Evolutionary conservation across 2,888 invertebrate genomes (phyloP), one percentile per base, ranked within the genome.

Genomic region (Psococerastis gibbosa): DNA sequence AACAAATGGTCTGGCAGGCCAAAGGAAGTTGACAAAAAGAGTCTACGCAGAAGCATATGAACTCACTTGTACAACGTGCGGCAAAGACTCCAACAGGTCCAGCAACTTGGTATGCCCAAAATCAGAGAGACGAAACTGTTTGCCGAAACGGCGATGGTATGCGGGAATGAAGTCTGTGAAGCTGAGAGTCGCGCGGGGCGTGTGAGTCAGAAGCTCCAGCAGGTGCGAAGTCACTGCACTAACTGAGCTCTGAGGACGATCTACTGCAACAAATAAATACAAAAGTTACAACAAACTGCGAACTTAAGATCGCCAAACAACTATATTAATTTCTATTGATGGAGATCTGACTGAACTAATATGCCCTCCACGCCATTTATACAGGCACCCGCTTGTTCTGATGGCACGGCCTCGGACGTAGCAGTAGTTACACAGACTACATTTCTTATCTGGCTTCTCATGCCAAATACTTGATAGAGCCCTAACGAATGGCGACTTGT

Each of bases 121-220:
- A 65, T 92, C 89, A 5, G 92, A 87, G 1, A 95, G 91, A 43
- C 91, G 75, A 59, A 92, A 92, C 60, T 95, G 94, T 23, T 88
- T 73, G 0, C 92, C 91, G 60, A 92, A 95, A 61, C 92, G 92
- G 62, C 91, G 91, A 59, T 95, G 94, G 64, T 94, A 95, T 2
- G 88, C 81, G 2, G 94, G 94, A 54, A 94, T 91, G 51, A 94
- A 83, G 55, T 87, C 83, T 60, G 67, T 75, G 58, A 84, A 78
- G 3, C 79, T 73, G 62, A 95, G 74, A 45, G 81, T 78, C 55
- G 87, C 83, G 49, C 78, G 74, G 0, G 85, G 79, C 17, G 78
- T 77, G 42, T 78, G 81, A 54, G 82, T 81, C 46, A 91, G 65
- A 46, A 91, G 62, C 58, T 91, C 91, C 1, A 84, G 74, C 16